Evolutionary conservation across 2,888 invertebrate species (phyloP).

Genomic region (Saturnia pavonia): DNA sequence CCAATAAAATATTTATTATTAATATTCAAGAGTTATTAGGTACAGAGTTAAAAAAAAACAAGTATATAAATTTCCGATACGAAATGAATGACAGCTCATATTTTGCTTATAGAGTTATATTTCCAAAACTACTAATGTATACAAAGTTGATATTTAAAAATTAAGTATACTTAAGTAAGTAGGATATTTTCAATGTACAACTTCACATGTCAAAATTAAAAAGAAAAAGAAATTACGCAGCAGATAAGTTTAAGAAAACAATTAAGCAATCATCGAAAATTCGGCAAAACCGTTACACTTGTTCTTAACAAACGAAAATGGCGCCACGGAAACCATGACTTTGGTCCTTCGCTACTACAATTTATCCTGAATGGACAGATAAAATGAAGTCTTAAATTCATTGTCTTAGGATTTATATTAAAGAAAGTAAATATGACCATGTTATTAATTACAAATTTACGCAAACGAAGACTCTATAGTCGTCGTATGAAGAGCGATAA

Average conservation of each 20-base stretch:
- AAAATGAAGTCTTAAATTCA: background rate
- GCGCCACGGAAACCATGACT: slow-evolving; percentile 1
- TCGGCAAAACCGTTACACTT: slow-evolving; percentile 65
- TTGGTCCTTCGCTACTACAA: background rate
- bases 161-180: slow-evolving; percentile 5
- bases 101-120: background rate
- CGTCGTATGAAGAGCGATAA: slow-evolving; percentile 24
- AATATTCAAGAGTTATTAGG: too few species aligned
- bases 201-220: slow-evolving; percentile 1
- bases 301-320: slow-evolving; percentile 1
- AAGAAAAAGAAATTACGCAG: slow-evolving; percentile 14
- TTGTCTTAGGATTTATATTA: background rate
- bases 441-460: background rate
- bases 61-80: too few species aligned
- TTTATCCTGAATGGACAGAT: too few species aligned
- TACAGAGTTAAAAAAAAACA: too few species aligned
- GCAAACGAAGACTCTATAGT: slow-evolving; percentile 29
- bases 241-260: slow-evolving; percentile 40
- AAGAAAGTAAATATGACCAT: background rate
- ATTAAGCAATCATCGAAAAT: slow-evolving; percentile 74
- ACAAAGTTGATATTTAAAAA: background rate
- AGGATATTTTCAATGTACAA: slow-evolving; percentile 2
- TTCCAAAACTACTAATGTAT: background rate
- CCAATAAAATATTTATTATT: too few species aligned
- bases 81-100: too few species aligned